phyloP scores from a whole-genome alignment of 1,140 invertebrate genomes.

The Aphelenchoides besseyi region DNA sequence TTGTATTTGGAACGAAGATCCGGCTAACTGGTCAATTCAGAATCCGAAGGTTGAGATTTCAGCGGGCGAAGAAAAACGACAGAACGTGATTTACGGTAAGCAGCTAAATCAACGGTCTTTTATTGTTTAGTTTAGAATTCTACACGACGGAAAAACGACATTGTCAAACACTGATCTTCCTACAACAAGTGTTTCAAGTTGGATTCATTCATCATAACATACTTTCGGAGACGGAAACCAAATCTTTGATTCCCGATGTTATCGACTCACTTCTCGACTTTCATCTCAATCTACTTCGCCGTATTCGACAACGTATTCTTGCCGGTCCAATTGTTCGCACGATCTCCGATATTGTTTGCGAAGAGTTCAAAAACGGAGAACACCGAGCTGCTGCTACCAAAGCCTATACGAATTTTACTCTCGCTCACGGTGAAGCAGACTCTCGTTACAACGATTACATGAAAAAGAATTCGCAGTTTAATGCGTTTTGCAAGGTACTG shows the following conservation, averaged over 20 bases:
- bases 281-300: slow-evolving; percentile 46
- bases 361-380: slow-evolving; percentile 39
- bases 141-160: slow-evolving; percentile 50
- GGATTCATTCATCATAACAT: slow-evolving; percentile 38
- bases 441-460: slow-evolving; percentile 25
- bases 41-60: slow-evolving; percentile 32
- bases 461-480: slow-evolving; percentile 35
- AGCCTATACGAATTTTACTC: slow-evolving; percentile 44
- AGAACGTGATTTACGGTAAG: slow-evolving; percentile 47
- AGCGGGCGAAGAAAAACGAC: slow-evolving; percentile 33
- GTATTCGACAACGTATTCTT: slow-evolving; percentile 25
- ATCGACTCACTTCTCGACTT: slow-evolving; percentile 49
- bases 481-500: too few relatives aligned
- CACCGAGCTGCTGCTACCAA: slow-evolving; percentile 29
- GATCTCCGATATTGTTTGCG: slow-evolving; percentile 46
- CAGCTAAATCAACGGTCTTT: slow-evolving; percentile 8
- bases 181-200: slow-evolving; percentile 53
- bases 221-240: slow-evolving; percentile 27
- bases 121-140: slow-evolving; percentile 27
- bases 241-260: slow-evolving; percentile 44
- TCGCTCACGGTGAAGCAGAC: slow-evolving; percentile 37
- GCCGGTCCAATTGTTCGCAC: slow-evolving; percentile 35
- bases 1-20: slow-evolving; percentile 45
- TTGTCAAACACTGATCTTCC: slow-evolving; percentile 45
- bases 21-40: slow-evolving; percentile 34